Evolutionary conservation across 2,797 vertebrate species (phyloP), one percentile per base, ranked within the genome.

Genomic region (Trachops cirrhosus): DNA sequence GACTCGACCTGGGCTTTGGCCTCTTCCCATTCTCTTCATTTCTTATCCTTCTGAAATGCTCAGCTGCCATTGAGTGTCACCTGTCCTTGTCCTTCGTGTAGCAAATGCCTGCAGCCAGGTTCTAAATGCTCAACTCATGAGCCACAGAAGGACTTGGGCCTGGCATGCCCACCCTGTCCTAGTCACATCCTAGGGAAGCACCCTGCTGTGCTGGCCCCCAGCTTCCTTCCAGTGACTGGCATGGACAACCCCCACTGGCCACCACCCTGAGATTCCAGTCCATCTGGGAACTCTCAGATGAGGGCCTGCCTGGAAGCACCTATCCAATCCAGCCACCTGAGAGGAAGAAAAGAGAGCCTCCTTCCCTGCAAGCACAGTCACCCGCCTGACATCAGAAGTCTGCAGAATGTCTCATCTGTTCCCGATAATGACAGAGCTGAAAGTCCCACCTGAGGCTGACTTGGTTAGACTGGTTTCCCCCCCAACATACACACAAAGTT

Each of bases 51-150:
- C 0, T 75, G 57, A 75, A 79, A 84, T 26, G n/a, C 41, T 4
- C 15, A 59, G 18, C 34, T 93, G 78, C 68, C 2, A 0, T 2
- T 10, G 70, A 73, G 24, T 46, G 6, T 29, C 39, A 75, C 82
- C 74, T 88, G 86, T 54, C 59, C 67, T 90, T 86, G 57, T 50
- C 39, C 44, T 89, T 34, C 5, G 37, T 46, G 52, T 64, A 21
- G 78, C 46, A 75, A 86, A 94, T 48, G 16, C 62, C 34, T 22
- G 21, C 19, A 48, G 77, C 34, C 54, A 64, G 54, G 26, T 67
- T 84, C 78, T 64, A 84, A 92, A 86, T 8, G 32, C 68, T 73
- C 48, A 46, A 48, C 57, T 73, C 14, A 7, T 3, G 52, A 21
- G 16, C n/a, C 57, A 19, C 41, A 32, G 67, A 62, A 41, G 71